These are phyloP conservation scores for Neogobius melanostomus DNA, from an alignment of 2,113 vertebrate species.

Conservation along the genomic window DNA sequence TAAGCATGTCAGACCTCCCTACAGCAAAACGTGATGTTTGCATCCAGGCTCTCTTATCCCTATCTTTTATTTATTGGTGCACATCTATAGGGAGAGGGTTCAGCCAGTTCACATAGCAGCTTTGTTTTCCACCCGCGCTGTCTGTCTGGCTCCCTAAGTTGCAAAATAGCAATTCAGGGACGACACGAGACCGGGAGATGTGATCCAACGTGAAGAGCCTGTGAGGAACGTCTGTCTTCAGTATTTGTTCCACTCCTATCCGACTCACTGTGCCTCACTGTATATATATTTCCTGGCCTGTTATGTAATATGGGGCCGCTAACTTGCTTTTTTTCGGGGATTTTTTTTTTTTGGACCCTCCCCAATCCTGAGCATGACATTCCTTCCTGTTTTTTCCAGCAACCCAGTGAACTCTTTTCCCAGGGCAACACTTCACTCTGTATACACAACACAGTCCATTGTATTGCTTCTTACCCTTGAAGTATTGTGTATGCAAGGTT, in stretches of 20 bases:
- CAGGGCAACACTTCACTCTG: slow-evolving; percentile 40
- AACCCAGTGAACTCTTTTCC: slow-evolving; percentile 67
- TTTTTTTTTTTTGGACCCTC: slow-evolving; percentile 32
- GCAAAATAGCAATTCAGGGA: slow-evolving; percentile 8
- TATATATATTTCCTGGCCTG: slow-evolving; percentile 65
- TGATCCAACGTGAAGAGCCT: slow-evolving; percentile 61
- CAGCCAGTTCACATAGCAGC: slow-evolving; percentile 51
- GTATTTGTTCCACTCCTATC: slow-evolving; percentile 27
- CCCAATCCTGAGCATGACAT: slow-evolving; percentile 54
- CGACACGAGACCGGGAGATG: slow-evolving; percentile 33
- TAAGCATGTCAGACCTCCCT: slow-evolving; percentile 15
- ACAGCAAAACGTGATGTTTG: slow-evolving; percentile 35
- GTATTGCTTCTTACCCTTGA: slow-evolving; percentile 25
- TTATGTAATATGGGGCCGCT: slow-evolving; percentile 72
- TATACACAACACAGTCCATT: slow-evolving; percentile 21
- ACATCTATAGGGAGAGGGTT: slow-evolving; percentile 43
- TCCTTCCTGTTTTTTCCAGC: slow-evolving; percentile 70
- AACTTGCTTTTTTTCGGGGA: slow-evolving; percentile 39
- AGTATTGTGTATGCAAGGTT: slow-evolving; percentile 35
- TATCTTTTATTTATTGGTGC: slow-evolving; percentile 60
- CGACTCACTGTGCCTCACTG: slow-evolving; percentile 28
- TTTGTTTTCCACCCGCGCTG: background rate
- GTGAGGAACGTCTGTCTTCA: slow-evolving; percentile 52
- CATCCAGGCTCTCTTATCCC: slow-evolving; percentile 22
- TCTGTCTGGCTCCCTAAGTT: slow-evolving; percentile 46